These are phyloP conservation scores for Diplodus sargus DNA, from an alignment of 2,797 vertebrate genomes.

Conservation along the genomic window DNA sequence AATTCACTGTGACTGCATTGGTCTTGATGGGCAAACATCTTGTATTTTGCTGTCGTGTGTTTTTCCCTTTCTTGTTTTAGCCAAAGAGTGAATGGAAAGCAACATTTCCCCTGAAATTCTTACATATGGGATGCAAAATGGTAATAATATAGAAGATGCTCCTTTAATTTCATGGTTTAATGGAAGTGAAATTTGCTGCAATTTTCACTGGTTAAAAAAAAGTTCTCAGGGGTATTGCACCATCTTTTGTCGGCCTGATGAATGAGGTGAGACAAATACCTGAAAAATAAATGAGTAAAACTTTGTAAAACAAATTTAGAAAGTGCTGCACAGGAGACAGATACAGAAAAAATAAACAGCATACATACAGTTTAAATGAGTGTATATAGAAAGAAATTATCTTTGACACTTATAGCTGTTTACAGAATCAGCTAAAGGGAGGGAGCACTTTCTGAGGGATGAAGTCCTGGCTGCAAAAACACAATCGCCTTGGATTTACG, in stretches of 20 bases:
- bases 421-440: too few species aligned
- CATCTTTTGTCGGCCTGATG: background rate
- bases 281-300: background rate
- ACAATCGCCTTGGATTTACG: too few species aligned
- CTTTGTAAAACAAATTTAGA: too few species aligned
- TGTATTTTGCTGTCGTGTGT: background rate
- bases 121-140: background rate
- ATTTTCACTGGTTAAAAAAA: background rate
- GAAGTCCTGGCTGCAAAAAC: too few species aligned
- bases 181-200: conserved; percentile 1
- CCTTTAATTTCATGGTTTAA: background rate
- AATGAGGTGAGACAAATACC: background rate
- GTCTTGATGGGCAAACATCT: background rate
- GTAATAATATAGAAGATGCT: background rate
- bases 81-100: conserved; percentile 29
- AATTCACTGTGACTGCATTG: conserved; percentile 10
- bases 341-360: too few species aligned
- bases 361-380: too few species aligned
- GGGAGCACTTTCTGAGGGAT: too few species aligned
- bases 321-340: too few species aligned
- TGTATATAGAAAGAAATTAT: too few species aligned
- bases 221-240: background rate
- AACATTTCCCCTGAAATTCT: background rate
- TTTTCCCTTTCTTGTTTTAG: conserved; percentile 9
- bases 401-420: too few species aligned